Evolutionary conservation across 2,888 invertebrate genomes (phyloP), one percentile per base, ranked within the genome.

Genomic region (Podotricha telesiphe): DNA sequence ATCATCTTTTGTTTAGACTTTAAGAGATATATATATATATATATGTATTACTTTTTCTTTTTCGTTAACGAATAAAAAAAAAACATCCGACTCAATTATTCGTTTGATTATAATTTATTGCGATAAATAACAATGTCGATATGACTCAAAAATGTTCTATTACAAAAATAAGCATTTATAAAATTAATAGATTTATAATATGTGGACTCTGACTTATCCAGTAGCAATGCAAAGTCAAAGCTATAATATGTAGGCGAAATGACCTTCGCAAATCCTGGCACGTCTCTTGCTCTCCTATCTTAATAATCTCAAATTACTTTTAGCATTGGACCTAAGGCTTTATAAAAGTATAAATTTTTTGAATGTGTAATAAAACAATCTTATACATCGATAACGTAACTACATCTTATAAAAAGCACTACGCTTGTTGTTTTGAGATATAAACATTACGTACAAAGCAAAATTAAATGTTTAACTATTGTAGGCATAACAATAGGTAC

Each of bases 241-340:
- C 65, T 70, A 66, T 17, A n/a, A 6, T 2, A 70, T 17, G 65
- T 70, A 70, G 74, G 75, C 71, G 71, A 62, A 13, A 45, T 58
- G 72, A 75, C 75, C 75, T 75, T 75, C 73, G 65, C 58, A 68
- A 69, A 70, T 73, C 75, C 74, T 75, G 69, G 50, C 62, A 67
- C 59, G 67, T 69, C 71, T 69, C 50, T 72, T 67, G 63, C 67
- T 65, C 67, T 67, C 65, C 71, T 69, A 67, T 69, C 56, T 64
- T 71, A 66, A 69, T 67, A 61, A 62, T 61, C 45, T 17, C 48
- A 40, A 42, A 13, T 42, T 42, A 67, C 55, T 45, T 51, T 53
- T 42, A 64, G 55, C 56, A 51, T 50, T 53, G 59, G 61, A 47
- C 58, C 58, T n/a, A 64, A 13, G 42, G 6, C 10, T 37, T 8